Conservation (phyloP, 2,797 vertebrate genomes). For the Myotis findleyi region DNA sequence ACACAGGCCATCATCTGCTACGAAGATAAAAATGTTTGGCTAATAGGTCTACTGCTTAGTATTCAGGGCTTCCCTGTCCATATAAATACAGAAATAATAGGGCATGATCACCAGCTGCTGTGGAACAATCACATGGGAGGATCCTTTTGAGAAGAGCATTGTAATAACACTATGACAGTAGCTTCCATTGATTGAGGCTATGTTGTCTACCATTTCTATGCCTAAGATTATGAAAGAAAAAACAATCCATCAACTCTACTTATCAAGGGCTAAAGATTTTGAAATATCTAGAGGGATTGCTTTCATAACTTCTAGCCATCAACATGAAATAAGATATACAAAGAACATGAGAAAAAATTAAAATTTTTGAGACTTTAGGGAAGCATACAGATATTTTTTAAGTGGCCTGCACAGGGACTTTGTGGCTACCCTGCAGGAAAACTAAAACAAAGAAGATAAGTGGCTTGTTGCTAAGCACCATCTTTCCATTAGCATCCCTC, state of each 20-base stretch:
- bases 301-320: neutral
- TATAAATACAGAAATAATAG: neutral
- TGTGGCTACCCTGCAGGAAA: neutral
- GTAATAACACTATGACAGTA: neutral
- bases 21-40: neutral
- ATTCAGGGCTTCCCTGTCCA: neutral
- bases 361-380: neutral
- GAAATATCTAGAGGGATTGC: neutral
- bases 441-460: neutral
- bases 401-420: neutral
- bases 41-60: neutral
- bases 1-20: slow-evolving; percentile 47
- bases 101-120: neutral
- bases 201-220: neutral
- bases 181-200: neutral
- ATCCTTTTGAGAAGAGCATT: neutral
- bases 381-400: neutral
- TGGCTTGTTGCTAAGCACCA: neutral
- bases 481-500: neutral
- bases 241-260: neutral
- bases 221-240: neutral
- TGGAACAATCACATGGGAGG: neutral
- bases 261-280: neutral
- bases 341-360: neutral
- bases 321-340: neutral